A percentile compares a stretch with the other conserved stretches of the same genome.
Evolutionary conservation across 1,140 invertebrate species (phyloP).

Genomic region (Saxidomus purpurata): DNA sequence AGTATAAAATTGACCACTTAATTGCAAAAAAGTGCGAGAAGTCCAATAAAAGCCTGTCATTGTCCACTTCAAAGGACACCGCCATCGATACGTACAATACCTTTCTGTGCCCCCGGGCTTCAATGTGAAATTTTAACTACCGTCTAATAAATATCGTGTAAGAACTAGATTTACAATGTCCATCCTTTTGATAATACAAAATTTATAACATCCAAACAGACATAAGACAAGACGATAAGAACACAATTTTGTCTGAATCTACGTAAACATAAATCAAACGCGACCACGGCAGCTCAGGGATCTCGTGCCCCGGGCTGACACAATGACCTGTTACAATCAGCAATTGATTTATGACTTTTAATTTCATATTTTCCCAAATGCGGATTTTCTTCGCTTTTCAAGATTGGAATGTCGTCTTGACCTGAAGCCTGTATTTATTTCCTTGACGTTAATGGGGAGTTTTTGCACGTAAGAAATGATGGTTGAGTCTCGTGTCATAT

Average conservation of each 20-base stretch:
- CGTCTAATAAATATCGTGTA: constrained; percentile 50
- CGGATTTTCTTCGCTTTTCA: background rate
- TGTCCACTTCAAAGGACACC: constrained; percentile 52
- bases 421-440: background rate
- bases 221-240: constrained; percentile 46
- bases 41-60: constrained; percentile 31
- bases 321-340: background rate
- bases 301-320: constrained; percentile 22
- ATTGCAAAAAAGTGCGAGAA: constrained; percentile 57
- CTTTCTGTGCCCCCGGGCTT: background rate
- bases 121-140: constrained; percentile 49
- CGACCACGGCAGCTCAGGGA: background rate
- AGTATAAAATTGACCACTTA: constrained; percentile 60
- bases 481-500: background rate
- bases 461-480: background rate
- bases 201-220: constrained; percentile 53
- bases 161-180: constrained; percentile 54
- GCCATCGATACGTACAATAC: constrained; percentile 42
- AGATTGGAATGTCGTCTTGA: constrained; percentile 23
- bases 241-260: constrained; percentile 47
- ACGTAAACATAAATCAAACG: background rate
- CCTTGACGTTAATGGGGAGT: constrained; percentile 21
- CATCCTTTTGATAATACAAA: constrained; percentile 58
- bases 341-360: constrained; percentile 40
- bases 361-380: constrained; percentile 19